Evolutionary conservation across 2,888 invertebrate genomes (phyloP).

Genomic region (Caenorhabditis afra): DNA sequence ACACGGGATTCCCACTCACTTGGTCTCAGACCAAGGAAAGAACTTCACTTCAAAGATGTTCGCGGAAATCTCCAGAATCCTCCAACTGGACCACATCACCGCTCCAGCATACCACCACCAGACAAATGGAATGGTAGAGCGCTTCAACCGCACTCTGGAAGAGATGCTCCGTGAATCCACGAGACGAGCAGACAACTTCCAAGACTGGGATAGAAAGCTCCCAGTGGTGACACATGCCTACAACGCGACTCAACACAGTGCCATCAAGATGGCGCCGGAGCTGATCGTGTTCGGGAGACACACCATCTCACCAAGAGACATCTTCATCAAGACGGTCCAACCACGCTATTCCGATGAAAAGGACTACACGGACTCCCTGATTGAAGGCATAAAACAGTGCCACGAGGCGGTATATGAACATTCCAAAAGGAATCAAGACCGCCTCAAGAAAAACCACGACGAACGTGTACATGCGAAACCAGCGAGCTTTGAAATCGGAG

Average conservation of each 20-base stretch:
- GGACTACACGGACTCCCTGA: no score
- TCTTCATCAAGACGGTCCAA: no score
- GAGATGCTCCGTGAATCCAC: constrained; percentile 14
- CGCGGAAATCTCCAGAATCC: not conserved
- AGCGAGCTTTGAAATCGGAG: no score
- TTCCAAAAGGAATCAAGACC: no score
- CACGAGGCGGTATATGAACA: no score
- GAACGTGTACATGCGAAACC: no score
- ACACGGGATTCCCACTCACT: constrained; percentile 22
- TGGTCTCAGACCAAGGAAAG: constrained; percentile 35
- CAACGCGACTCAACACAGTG: constrained; percentile 39
- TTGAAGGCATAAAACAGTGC: no score
- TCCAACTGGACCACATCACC: constrained; percentile 5
- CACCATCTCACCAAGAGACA: no score
- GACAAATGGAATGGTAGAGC: constrained; percentile 56
- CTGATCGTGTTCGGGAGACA: no score
- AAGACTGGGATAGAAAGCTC: constrained; percentile 50
- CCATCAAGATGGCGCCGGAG: constrained; percentile 44
- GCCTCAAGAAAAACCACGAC: no score
- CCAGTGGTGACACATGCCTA: constrained; percentile 36
- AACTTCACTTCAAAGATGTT: constrained; percentile 26
- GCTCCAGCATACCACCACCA: constrained; percentile 53
- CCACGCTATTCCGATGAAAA: no score
- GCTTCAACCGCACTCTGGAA: constrained; percentile 54
- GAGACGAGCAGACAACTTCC: constrained; percentile 18